phyloP scores from a whole-genome alignment of 2,797 vertebrate species.

The Pangasius mekongensis region DNA sequence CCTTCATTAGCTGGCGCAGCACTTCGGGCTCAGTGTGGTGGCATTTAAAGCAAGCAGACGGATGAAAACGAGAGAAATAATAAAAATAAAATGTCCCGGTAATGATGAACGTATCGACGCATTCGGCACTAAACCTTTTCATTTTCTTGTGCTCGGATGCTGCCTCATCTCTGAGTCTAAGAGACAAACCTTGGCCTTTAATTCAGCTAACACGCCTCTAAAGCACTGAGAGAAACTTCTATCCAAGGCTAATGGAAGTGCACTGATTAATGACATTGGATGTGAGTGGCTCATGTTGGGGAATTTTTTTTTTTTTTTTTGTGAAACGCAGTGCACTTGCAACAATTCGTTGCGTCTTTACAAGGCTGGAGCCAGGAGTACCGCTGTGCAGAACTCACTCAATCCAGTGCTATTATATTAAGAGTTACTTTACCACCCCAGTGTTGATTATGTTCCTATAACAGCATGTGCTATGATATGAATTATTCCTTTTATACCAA shows the following conservation, averaged over 20 bases:
- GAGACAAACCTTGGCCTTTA: slow-evolving; percentile 36
- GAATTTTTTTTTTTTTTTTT: slow-evolving; percentile 43
- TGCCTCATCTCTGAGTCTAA: background rate
- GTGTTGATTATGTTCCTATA: background rate
- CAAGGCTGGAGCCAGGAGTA: slow-evolving; percentile 55
- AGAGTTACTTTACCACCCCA: background rate
- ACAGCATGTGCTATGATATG: background rate
- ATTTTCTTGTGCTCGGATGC: slow-evolving; percentile 19
- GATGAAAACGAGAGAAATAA: slow-evolving; percentile 34
- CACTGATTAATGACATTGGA: slow-evolving; percentile 59
- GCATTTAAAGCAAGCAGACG: slow-evolving; percentile 64
- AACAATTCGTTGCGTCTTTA: slow-evolving; percentile 66
- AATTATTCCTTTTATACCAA: background rate
- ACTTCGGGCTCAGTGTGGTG: slow-evolving; percentile 56
- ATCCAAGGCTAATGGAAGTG: slow-evolving; percentile 42
- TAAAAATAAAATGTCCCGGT: slow-evolving; percentile 58
- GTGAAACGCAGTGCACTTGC: slow-evolving; percentile 62
- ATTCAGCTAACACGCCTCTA: slow-evolving; percentile 23
- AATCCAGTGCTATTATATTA: background rate
- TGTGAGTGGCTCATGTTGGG: slow-evolving; percentile 45
- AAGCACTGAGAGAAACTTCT: slow-evolving; percentile 24
- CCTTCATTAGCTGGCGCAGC: slow-evolving; percentile 54
- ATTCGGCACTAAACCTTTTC: slow-evolving; percentile 38
- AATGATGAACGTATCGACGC: slow-evolving; percentile 65
- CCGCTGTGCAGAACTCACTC: slow-evolving; percentile 61